Conservation (phyloP, 2,888 invertebrate species). For the Patella caerulea region DNA sequence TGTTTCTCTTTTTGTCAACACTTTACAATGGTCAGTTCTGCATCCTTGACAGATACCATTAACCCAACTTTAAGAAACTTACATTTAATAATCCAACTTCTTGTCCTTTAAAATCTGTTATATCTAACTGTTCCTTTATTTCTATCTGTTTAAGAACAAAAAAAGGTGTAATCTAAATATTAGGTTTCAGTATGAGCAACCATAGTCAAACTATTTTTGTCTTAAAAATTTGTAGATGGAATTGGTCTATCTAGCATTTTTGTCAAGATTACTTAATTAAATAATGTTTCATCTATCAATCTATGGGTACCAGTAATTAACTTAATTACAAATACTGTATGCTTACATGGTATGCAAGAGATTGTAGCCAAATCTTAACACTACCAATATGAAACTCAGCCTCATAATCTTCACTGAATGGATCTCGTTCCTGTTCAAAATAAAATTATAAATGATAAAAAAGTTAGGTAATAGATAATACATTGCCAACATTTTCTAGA, state of each 20-base stretch:
- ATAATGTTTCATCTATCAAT: neutral
- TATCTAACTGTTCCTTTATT: conserved; percentile 73
- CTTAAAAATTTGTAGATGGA: too few relatives aligned
- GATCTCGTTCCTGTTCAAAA: conserved; percentile 73
- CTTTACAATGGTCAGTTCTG: too few relatives aligned
- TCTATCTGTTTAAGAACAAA: conserved; percentile 68
- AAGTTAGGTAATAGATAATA: neutral
- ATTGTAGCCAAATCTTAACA: conserved; percentile 74
- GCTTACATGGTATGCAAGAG: conserved; percentile 72
- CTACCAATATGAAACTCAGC: conserved; percentile 74
- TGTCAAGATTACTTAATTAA: neutral
- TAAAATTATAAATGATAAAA: neutral
- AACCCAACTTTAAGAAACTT: conserved; percentile 28
- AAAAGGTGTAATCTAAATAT: too few relatives aligned
- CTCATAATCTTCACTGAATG: conserved; percentile 74
- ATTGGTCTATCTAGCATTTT: neutral
- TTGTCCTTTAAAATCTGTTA: conserved; percentile 73
- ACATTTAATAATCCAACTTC: conserved; percentile 71
- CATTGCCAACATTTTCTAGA: too few relatives aligned
- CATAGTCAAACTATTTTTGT: too few relatives aligned
- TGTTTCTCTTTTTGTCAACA: too few relatives aligned
- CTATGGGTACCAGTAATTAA: neutral
- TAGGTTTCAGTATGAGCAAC: too few relatives aligned
- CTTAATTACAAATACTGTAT: neutral
- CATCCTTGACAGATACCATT: too few relatives aligned